phyloP scores from a whole-genome alignment of 2,888 invertebrate genomes.

The Hetaerina titia region DNA sequence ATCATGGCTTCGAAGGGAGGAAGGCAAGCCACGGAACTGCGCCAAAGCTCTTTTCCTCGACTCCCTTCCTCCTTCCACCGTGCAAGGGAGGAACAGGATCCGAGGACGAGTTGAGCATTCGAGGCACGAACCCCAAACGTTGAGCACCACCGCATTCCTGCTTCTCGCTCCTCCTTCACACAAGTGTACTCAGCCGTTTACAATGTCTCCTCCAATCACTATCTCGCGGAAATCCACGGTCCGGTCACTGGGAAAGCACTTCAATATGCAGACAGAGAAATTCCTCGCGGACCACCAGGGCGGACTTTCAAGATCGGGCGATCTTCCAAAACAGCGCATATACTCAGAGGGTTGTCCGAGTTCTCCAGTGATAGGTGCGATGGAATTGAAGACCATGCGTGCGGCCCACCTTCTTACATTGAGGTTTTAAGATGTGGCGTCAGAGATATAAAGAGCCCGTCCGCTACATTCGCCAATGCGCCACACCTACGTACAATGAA shows the following conservation, averaged over 20 bases:
- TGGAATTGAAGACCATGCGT: neutral
- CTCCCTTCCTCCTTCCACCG: neutral
- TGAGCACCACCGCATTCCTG: slow-evolving; percentile 60
- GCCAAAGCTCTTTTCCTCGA: neutral
- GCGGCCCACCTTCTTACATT: neutral
- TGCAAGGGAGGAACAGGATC: neutral
- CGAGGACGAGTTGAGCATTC: slow-evolving; percentile 14
- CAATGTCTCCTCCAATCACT: neutral
- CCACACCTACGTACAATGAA: neutral
- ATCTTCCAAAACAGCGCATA: slow-evolving; percentile 5
- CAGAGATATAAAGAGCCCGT: neutral
- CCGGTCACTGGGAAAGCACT: neutral
- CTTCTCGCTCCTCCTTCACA: neutral
- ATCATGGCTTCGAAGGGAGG: neutral
- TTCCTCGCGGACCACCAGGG: neutral
- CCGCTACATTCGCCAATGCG: neutral
- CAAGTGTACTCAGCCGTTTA: neutral
- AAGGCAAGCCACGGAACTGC: neutral
- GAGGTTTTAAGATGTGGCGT: neutral
- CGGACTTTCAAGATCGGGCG: neutral
- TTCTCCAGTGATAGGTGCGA: neutral
- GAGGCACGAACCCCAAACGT: slow-evolving; percentile 65
- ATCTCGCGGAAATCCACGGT: neutral
- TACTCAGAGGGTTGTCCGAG: neutral
- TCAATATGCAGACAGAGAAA: neutral